phyloP scores from a whole-genome alignment of 1,140 invertebrate genomes.

The Chelonus insularis region DNA sequence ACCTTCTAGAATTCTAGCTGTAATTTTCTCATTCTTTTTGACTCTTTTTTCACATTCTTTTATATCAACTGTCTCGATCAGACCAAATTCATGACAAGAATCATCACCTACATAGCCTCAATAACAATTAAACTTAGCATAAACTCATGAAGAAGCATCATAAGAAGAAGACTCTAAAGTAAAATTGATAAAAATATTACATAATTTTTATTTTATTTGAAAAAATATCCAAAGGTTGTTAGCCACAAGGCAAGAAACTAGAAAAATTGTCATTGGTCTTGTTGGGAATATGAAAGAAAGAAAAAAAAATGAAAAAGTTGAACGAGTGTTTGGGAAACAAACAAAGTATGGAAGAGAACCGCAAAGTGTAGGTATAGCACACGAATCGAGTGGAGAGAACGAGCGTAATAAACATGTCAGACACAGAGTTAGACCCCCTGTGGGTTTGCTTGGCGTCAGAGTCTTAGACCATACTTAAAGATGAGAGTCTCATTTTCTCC shows the following conservation, averaged over 20 bases:
- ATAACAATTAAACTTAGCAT: conserved; percentile 22
- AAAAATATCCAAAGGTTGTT: conserved; percentile 25
- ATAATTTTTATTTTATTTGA: conserved; percentile 9
- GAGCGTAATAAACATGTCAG: conserved; percentile 54
- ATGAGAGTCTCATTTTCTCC: conserved; percentile 22
- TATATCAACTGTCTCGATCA: too few relatives aligned
- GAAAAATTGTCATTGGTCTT: conserved; percentile 37
- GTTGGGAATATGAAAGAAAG: conserved; percentile 31
- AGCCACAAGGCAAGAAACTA: conserved; percentile 36
- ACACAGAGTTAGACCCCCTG: conserved; percentile 39
- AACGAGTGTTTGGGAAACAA: conserved; percentile 11
- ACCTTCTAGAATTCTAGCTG: conserved; percentile 12
- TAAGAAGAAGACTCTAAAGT: too few relatives aligned
- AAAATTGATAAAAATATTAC: neutral
- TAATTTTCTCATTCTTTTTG: conserved; percentile 17
- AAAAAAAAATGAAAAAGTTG: conserved; percentile 1
- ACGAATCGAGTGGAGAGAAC: conserved; percentile 40
- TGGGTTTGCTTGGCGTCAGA: conserved; percentile 36
- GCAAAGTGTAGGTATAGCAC: conserved; percentile 21
- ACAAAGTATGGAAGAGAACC: neutral
- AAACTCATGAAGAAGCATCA: too few relatives aligned
- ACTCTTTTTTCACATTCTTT: too few relatives aligned
- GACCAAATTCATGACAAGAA: too few relatives aligned
- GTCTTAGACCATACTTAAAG: conserved; percentile 40
- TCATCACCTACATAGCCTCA: neutral